Conservation (phyloP, 2,113 vertebrate genomes). For the Oriolus oriolus region DNA sequence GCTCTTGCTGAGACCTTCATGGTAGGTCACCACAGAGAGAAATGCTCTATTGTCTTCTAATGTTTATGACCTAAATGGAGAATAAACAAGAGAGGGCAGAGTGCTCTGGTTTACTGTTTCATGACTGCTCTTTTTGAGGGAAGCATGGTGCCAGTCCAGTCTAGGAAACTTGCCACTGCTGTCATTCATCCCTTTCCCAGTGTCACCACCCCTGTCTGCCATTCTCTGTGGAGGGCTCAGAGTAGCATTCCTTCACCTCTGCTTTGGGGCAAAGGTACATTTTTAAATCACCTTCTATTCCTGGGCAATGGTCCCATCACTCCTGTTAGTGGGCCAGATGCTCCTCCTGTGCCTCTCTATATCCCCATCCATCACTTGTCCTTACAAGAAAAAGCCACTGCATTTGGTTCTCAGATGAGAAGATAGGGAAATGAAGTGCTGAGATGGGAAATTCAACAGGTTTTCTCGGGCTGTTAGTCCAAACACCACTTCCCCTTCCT, state of each 20-base stretch:
- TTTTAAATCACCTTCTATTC: neutral
- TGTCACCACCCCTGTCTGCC: neutral
- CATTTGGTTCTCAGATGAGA: neutral
- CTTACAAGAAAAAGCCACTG: neutral
- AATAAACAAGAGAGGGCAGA: neutral
- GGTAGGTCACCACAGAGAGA: neutral
- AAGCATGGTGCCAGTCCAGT: neutral
- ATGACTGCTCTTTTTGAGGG: neutral
- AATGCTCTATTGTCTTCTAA: neutral
- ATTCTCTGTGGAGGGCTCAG: neutral
- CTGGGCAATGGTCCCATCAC: neutral
- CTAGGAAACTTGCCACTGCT: neutral
- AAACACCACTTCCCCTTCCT: neutral
- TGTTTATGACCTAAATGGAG: neutral
- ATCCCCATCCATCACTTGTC: neutral
- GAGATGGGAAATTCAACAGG: neutral
- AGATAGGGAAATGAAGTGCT: neutral
- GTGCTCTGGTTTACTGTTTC: neutral
- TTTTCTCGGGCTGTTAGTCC: neutral
- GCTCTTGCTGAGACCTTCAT: neutral
- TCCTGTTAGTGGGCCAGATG: neutral
- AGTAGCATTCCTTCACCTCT: neutral
- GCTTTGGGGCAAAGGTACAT: fast-evolving
- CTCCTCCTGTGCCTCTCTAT: neutral
- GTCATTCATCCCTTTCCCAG: neutral